Evolutionary conservation across 1,140 invertebrate genomes (phyloP).

Genomic region (Gerris buenoi): DNA sequence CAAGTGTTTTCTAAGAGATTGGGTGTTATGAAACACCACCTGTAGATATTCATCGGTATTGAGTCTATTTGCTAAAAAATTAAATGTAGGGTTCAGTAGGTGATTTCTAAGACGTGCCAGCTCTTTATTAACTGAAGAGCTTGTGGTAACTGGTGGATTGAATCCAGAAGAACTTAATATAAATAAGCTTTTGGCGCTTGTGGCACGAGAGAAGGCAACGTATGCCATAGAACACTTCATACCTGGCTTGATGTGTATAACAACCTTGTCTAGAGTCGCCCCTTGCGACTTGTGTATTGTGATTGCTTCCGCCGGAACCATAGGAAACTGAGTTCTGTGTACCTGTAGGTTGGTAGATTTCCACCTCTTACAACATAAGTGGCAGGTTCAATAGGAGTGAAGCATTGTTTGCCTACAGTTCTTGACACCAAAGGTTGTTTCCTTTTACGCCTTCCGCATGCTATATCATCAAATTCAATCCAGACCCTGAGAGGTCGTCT

Average conservation of each 20-base stretch:
- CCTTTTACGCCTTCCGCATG: background rate
- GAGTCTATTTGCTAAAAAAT: background rate
- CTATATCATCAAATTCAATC: background rate
- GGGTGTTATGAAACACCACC: background rate
- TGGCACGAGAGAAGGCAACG: background rate
- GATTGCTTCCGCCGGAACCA: background rate
- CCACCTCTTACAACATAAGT: background rate
- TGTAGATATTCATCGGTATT: background rate
- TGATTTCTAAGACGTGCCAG: background rate
- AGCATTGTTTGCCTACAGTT: background rate
- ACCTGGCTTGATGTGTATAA: background rate
- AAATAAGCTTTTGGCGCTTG: background rate
- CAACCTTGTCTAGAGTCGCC: background rate
- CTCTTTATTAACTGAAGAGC: background rate
- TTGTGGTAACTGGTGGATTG: background rate
- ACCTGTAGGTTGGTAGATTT: background rate
- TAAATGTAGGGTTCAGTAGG: background rate
- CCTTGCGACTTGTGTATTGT: background rate
- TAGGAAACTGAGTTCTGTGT: background rate
- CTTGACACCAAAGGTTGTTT: background rate
- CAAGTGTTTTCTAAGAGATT: too few relatives aligned
- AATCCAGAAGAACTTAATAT: background rate
- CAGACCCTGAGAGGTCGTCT: background rate
- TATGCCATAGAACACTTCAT: background rate
- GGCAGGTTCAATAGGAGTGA: background rate